These are phyloP conservation scores for Galaxea fascicularis DNA, from an alignment of 92 coral and sea anemone genomes.

Conservation along the genomic window DNA sequence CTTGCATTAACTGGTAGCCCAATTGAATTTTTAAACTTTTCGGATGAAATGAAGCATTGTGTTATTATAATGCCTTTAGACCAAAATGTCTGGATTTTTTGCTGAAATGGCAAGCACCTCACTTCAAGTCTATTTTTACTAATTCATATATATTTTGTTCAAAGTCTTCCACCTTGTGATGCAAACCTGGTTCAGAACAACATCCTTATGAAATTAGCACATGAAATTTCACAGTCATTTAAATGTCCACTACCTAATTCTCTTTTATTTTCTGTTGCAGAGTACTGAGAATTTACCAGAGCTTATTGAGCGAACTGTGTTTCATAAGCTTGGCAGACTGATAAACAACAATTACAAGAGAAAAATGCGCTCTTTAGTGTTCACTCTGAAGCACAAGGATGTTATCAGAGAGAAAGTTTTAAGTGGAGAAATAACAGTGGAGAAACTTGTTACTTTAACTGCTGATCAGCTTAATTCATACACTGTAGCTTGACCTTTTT, in stretches of 20 bases:
- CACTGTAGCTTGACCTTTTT: background rate
- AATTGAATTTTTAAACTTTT: no score
- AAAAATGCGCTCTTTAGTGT: conserved; percentile 79
- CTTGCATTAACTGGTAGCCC: no score
- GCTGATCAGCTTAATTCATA: conserved; percentile 16
- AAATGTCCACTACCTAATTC: background rate
- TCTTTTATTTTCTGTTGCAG: conserved; percentile 23
- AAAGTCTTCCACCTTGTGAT: no score
- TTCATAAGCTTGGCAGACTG: conserved; percentile 65
- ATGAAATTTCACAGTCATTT: no score
- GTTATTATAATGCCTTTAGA: no score
- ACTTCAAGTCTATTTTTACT: no score
- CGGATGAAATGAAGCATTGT: no score
- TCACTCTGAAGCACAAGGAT: conserved; percentile 65
- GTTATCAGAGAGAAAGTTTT: conserved; percentile 48
- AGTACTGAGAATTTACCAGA: conserved; percentile 61
- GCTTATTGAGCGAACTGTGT: conserved; percentile 76
- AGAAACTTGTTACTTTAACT: conserved; percentile 43
- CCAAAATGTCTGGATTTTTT: no score
- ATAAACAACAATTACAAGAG: conserved; percentile 73
- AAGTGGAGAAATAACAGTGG: conserved; percentile 53
- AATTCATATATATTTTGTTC: no score
- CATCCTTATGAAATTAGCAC: no score
- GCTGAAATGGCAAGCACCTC: no score
- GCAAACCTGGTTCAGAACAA: no score